These are phyloP conservation scores for Callorhinus ursinus DNA, from an alignment of 2,113 vertebrate genomes.

Conservation along the genomic window DNA sequence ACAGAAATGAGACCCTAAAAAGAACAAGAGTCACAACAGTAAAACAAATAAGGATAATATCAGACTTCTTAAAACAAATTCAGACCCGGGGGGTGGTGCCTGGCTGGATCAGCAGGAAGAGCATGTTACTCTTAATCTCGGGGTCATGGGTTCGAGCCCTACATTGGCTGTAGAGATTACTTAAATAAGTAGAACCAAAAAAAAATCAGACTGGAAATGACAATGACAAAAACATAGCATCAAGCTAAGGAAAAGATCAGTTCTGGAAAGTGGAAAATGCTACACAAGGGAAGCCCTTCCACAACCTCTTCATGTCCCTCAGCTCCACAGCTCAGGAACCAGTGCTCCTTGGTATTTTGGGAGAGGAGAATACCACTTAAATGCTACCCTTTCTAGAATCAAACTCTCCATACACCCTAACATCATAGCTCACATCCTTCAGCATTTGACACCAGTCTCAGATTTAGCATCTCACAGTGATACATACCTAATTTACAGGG, in stretches of 20 bases:
- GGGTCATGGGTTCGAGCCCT: background rate
- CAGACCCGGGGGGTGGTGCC: background rate
- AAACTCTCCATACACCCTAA: background rate
- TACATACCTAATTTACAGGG: background rate
- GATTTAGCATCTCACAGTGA: background rate
- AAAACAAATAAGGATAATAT: background rate
- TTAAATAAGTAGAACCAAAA: background rate
- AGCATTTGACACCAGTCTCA: background rate
- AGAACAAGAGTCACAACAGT: background rate
- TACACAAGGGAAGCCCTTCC: background rate
- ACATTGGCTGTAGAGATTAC: background rate
- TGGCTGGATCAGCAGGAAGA: background rate
- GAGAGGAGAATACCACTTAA: background rate
- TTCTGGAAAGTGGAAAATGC: slow-evolving; percentile 29
- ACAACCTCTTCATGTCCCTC: background rate
- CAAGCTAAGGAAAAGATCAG: slow-evolving; percentile 15
- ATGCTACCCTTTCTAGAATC: background rate
- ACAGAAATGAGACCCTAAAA: slow-evolving; percentile 17
- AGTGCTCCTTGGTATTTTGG: background rate
- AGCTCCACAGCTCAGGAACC: background rate
- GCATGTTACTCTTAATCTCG: background rate
- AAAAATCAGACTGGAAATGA: background rate
- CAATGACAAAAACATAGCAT: slow-evolving; percentile 17
- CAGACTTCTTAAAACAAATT: background rate
- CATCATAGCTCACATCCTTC: background rate